Evolutionary conservation across 2,888 invertebrate species (phyloP), one percentile per base, ranked within the genome.

Genomic region (Rhimphoctona megacephalus): DNA sequence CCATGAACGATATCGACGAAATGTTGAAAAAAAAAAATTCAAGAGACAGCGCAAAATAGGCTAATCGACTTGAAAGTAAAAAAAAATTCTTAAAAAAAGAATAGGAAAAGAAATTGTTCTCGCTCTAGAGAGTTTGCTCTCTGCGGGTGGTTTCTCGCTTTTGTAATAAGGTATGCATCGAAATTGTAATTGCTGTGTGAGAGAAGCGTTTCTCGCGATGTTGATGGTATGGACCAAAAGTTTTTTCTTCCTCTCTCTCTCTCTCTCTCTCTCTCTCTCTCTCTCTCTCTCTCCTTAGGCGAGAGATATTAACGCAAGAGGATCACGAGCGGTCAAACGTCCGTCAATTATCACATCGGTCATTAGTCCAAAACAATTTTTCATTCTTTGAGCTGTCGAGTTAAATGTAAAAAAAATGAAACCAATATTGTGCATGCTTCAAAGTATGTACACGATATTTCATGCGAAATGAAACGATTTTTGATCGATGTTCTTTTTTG

Each of bases 301-400:
- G 82, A 82, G 84, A 78, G 86, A 84, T 78, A 86, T 86, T 79
- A 81, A 82, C 85, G 85, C 61, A 39, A 69, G 64, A 33, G 52
- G 61, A 72, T 64, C 49, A 72, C 46, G 72, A 70, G 72, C 86
- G 86, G 86, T 86, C 86, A 85, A 85, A 82, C 86, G 84, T 85
- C 78, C 86, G 85, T 86, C 81, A 86, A 86, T 86, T 86, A 86
- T 86, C 86, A 84, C 85, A 79, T 85, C 74, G 81, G 85, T 85
- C 86, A 85, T 86, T 85, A 85, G 85, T 74, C 52, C 39, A 69
- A 86, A 52, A 67, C 84, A 46, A 86, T 86, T 72, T 85, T 85
- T 86, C 86, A 86, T 86, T 76, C 46, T 74, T 73, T 19, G 46
- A 69, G 25, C 81, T 82, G 69, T 81, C 81, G 66, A 46, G 61